Percentiles rank a stretch among this genome's conserved stretches.
phyloP scores from a whole-genome alignment of 1,140 invertebrate species.

The Adoxophyes honmai region DNA sequence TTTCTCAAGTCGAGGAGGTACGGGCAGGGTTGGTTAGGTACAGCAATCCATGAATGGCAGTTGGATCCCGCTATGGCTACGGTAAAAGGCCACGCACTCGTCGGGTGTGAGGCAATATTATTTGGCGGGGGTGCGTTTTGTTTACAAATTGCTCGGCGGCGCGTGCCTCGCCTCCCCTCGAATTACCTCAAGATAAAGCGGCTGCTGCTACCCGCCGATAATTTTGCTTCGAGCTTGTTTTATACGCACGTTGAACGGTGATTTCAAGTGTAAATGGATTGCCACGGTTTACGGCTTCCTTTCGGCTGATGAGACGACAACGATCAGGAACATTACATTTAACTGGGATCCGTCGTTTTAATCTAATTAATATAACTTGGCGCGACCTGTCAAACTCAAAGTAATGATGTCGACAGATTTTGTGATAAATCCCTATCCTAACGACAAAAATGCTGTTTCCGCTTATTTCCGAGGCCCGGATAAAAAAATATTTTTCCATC shows the following conservation, averaged over 20 bases:
- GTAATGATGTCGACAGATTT: too few species aligned
- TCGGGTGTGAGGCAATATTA: slow-evolving; percentile 43
- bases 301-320: slow-evolving; percentile 9
- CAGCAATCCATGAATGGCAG: slow-evolving; percentile 45
- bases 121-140: slow-evolving; percentile 56
- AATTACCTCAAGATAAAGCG: slow-evolving; percentile 40
- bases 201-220: slow-evolving; percentile 37
- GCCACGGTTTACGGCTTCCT: slow-evolving; percentile 28
- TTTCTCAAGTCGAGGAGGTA: background rate
- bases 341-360: background rate
- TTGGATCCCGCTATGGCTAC: slow-evolving; percentile 45
- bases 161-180: slow-evolving; percentile 40
- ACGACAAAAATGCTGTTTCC: too few species aligned
- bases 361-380: too few species aligned
- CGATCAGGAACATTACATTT: background rate
- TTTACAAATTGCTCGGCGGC: slow-evolving; percentile 60
- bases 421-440: too few species aligned
- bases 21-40: slow-evolving; percentile 1
- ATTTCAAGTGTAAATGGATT: slow-evolving; percentile 35
- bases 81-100: slow-evolving; percentile 41
- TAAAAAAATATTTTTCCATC: too few species aligned
- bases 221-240: slow-evolving; percentile 46
- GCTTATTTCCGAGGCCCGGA: too few species aligned
- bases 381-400: too few species aligned
- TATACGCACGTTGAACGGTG: slow-evolving; percentile 37